These are phyloP conservation scores for Drosophila ficusphila DNA, from an alignment of 1,140 invertebrate genomes.

Conservation along the genomic window DNA sequence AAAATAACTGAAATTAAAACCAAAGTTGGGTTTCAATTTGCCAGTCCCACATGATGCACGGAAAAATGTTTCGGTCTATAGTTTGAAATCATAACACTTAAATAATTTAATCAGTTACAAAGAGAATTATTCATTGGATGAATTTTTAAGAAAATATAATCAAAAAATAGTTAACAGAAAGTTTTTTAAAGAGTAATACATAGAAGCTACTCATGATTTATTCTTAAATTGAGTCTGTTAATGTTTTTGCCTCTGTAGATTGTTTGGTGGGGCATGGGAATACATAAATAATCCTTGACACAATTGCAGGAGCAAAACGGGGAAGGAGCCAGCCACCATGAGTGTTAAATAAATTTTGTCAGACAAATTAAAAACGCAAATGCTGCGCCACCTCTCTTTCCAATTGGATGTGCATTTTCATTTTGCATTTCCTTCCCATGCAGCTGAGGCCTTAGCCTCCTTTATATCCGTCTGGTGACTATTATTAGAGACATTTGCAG, in stretches of 20 bases:
- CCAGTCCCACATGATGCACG: slow-evolving; percentile 18
- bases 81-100: no score
- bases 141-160: no score
- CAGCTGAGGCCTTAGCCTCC: slow-evolving; percentile 38
- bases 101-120: no score
- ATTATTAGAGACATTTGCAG: slow-evolving; percentile 76
- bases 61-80: background rate
- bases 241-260: background rate
- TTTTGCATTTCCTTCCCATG: slow-evolving; percentile 35
- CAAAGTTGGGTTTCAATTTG: slow-evolving; percentile 59
- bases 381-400: slow-evolving; percentile 1
- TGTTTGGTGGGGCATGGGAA: background rate
- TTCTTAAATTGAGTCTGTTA: background rate
- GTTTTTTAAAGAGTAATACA: no score
- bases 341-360: slow-evolving; percentile 72
- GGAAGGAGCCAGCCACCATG: slow-evolving; percentile 19
- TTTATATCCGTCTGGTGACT: slow-evolving; percentile 38
- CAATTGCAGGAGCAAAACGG: slow-evolving; percentile 26
- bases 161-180: no score
- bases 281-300: slow-evolving; percentile 59
- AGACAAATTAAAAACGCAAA: slow-evolving; percentile 68
- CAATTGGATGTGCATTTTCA: slow-evolving; percentile 6
- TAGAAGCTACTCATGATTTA: no score
- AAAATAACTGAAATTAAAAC: slow-evolving; percentile 56
- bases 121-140: no score